These are phyloP conservation scores for Zele albiditarsus DNA, from an alignment of 2,888 invertebrate species.

Conservation along the genomic window DNA sequence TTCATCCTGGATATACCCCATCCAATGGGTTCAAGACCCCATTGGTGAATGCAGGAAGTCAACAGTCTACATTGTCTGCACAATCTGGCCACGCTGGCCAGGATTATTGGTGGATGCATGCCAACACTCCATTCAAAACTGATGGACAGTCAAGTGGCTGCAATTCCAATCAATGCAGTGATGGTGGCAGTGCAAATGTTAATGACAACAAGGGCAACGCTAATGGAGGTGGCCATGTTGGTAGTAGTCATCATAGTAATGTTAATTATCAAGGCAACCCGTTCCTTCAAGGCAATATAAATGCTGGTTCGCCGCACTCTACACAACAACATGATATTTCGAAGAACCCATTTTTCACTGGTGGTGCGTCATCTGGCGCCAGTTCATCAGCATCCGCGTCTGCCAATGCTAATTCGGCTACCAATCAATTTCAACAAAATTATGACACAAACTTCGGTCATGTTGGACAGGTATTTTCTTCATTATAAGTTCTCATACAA, in stretches of 20 bases:
- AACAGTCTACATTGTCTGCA: background rate
- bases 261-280: slow-evolving; percentile 49
- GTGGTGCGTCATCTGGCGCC: slow-evolving; percentile 14
- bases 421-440: slow-evolving; percentile 23
- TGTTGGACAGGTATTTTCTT: background rate
- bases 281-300: slow-evolving; percentile 41
- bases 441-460: background rate
- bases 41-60: background rate
- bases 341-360: slow-evolving; percentile 47
- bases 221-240: background rate
- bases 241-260: slow-evolving; percentile 1
- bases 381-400: slow-evolving; percentile 20
- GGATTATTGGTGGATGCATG: slow-evolving; percentile 53
- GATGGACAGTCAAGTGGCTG: slow-evolving; percentile 48
- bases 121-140: slow-evolving; percentile 48
- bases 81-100: slow-evolving; percentile 30
- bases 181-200: slow-evolving; percentile 45
- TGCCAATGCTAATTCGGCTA: slow-evolving; percentile 17
- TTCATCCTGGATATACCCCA: background rate
- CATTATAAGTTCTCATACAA: background rate
- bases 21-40: background rate
- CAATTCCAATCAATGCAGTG: slow-evolving; percentile 40
- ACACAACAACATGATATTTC: slow-evolving; percentile 36
- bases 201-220: slow-evolving; percentile 22
- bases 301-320: slow-evolving; percentile 8